A percentile compares a stretch with the other conserved stretches of the same genome.
Evolutionary conservation across 2,888 invertebrate species (phyloP).

Genomic region (Clepsis dumicolana): DNA sequence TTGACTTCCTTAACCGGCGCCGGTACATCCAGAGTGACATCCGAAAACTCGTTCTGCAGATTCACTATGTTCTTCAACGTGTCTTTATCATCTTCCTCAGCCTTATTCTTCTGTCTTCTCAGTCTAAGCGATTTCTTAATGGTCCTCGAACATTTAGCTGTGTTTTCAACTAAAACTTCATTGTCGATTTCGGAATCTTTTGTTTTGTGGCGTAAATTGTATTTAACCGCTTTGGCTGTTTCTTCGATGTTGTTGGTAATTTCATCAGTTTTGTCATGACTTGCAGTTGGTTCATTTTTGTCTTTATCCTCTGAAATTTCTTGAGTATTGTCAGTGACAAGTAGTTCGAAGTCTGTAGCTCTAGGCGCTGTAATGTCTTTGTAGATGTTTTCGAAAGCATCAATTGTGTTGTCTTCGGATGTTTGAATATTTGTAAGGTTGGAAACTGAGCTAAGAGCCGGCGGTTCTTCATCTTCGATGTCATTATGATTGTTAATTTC

Average conservation of each 20-base stretch:
- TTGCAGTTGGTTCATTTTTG: constrained; percentile 21
- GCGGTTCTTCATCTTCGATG: constrained; percentile 45
- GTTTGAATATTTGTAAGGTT: constrained; percentile 39
- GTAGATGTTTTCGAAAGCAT: constrained; percentile 75
- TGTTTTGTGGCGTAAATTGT: constrained; percentile 65
- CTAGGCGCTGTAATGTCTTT: constrained; percentile 69
- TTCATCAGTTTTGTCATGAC: background rate
- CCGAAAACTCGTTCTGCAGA: constrained; percentile 73
- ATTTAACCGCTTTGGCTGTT: constrained; percentile 54
- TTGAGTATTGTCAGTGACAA: constrained; percentile 54
- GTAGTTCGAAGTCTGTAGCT: constrained; percentile 73
- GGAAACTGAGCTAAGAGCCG: constrained; percentile 1
- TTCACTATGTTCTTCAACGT: constrained; percentile 71
- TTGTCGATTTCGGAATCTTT: constrained; percentile 44
- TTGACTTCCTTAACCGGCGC: constrained; percentile 58
- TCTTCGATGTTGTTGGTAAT: background rate
- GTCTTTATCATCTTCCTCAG: constrained; percentile 54
- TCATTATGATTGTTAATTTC: constrained; percentile 41
- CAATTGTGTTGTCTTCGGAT: constrained; percentile 61
- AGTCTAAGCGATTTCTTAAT: constrained; percentile 65
- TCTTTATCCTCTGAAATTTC: constrained; percentile 43
- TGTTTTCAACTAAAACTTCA: constrained; percentile 53
- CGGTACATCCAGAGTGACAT: constrained; percentile 71
- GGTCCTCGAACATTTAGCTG: constrained; percentile 58
- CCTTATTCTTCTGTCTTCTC: constrained; percentile 58